Base-by-base conservation (phyloP, 92 coral and sea anemone genomes). In the Parazoanthus atlanticus region DNA sequence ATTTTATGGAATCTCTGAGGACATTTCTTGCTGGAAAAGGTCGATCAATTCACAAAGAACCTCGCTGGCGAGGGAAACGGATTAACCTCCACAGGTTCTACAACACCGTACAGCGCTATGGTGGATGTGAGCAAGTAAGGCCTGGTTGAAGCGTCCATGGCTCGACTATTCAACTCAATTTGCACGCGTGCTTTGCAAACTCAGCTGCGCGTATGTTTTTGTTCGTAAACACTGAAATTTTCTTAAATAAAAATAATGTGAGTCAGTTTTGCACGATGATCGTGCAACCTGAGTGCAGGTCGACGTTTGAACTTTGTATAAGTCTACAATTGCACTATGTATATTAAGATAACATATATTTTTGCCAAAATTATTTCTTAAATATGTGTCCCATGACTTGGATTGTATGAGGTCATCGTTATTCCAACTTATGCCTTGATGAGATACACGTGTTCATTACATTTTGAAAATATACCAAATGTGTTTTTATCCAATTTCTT, bases 61-160 rank as follows among this genome's bases (percentile, higher is more conserved):
- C 98, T 30, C 89, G 91, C 30, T 96, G 98, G 98, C 89, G 95
- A 52, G 98, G 97, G 8, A 93, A 91, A 54, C 88, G 91, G 38
- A 89, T 96, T 46, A 93, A 85, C 78, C 85, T 96, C 3, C 79
- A 77, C 46, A 86, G 80, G 65, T 90, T 96, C 85, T 94, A 88
- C 92, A 91, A 92, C 78, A 38, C 90, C 21, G 98, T 96, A 33
- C 93, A 91, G 76, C 90, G 82, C 33, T 89, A 90, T 78, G 98
- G 98, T 9, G 98, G 98, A 76, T 96, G 89, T 91, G 97, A 94
- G 85, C 85, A 81, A 34, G 95, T 94, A 81, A 73, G 94, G 49
- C 1, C 43, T 38, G 38, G 16, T 30, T 8, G 7, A 10, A 52
- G 6, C 26, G 15, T 19, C 79, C 21, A 10, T 75, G 13, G n/a